Evolutionary conservation across 1,140 invertebrate species (phyloP).

Genomic region (Adelges cooleyi): DNA sequence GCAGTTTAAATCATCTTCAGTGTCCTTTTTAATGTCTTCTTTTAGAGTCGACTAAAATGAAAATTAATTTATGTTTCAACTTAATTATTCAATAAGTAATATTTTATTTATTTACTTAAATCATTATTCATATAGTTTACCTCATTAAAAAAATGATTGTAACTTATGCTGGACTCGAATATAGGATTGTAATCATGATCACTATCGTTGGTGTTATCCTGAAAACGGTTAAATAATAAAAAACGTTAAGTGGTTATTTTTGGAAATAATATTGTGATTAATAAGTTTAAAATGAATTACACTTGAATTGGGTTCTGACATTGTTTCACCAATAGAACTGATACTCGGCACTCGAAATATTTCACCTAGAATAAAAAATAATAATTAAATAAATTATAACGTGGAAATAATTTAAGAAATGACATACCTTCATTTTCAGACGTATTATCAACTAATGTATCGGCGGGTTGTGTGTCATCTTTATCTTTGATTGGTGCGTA

Average conservation of each 20-base stretch:
- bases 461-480: neutral
- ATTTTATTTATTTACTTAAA: neutral
- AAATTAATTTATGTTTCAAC: neutral
- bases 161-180: neutral
- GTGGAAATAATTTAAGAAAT: neutral
- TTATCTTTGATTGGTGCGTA: constrained; percentile 7
- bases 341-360: constrained; percentile 12
- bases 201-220: constrained; percentile 12
- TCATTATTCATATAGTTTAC: neutral
- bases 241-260: neutral
- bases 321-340: constrained; percentile 14
- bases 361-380: neutral
- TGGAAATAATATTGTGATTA: neutral
- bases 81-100: no score
- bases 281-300: neutral
- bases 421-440: constrained; percentile 3
- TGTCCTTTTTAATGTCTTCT: constrained; percentile 11
- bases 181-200: constrained; percentile 20
- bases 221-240: neutral
- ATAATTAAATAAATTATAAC: no score
- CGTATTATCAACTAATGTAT: constrained; percentile 11
- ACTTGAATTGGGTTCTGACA: constrained; percentile 20
- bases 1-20: constrained; percentile 4
- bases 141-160: constrained; percentile 14
- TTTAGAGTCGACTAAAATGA: neutral